Percentiles rank a stretch among this genome's conserved stretches.
Evolutionary conservation across 2,113 vertebrate species (phyloP).

Genomic region (Macrotus californicus): DNA sequence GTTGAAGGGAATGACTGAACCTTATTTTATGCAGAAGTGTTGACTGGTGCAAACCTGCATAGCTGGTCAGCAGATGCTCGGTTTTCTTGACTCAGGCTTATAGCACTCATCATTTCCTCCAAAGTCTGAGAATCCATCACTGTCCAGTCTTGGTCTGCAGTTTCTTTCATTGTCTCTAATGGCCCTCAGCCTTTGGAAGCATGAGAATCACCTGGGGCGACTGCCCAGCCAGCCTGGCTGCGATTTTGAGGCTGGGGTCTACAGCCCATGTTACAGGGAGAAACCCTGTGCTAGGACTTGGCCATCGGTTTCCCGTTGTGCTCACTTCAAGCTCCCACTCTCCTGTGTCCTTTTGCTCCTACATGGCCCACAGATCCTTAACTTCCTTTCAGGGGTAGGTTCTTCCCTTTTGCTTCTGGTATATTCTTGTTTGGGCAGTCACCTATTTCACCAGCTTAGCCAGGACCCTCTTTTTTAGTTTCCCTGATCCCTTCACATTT

Average conservation of each 20-base stretch:
- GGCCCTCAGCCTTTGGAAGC: background rate
- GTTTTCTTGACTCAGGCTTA: background rate
- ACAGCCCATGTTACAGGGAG: background rate
- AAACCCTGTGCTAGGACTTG: too few relatives aligned
- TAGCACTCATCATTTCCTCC: too few relatives aligned
- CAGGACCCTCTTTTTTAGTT: background rate
- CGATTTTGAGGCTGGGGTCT: background rate
- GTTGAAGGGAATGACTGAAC: background rate
- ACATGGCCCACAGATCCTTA: fast-evolving
- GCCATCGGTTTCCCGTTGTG: background rate
- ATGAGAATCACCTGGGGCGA: background rate
- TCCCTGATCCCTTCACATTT: background rate
- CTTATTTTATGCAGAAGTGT: background rate
- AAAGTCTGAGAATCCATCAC: background rate
- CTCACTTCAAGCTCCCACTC: background rate
- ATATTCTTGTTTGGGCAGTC: background rate
- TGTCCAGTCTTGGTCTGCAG: background rate
- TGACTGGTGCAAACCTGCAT: fast-evolving
- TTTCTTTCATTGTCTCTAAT: background rate
- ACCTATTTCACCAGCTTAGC: too few relatives aligned
- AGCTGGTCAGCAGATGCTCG: background rate
- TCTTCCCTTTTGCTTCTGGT: background rate
- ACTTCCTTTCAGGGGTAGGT: too few relatives aligned
- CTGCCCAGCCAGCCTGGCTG: background rate
- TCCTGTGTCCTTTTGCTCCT: background rate